phyloP scores from a whole-genome alignment of 2,113 vertebrate species.

The Paradoxurus hermaphroditus region DNA sequence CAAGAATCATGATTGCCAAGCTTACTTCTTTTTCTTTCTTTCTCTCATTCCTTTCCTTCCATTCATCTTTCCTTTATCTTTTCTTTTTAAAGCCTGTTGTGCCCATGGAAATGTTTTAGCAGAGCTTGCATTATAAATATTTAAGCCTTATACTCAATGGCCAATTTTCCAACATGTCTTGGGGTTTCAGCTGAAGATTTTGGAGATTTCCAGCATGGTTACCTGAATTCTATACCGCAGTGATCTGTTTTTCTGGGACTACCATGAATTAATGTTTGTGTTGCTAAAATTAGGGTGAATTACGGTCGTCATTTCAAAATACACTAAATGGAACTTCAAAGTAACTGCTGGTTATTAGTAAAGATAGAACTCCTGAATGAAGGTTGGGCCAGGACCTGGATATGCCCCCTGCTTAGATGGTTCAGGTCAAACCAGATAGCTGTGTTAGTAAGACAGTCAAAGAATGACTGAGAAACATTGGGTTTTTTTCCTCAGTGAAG shows the following conservation, averaged over 20 bases:
- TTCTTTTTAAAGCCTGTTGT: no score
- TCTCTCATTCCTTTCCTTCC: neutral
- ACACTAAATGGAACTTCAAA: neutral
- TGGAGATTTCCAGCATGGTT: neutral
- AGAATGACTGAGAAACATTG: neutral
- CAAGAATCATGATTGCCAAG: neutral
- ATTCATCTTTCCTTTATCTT: neutral
- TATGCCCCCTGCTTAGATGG: neutral
- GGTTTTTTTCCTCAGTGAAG: neutral
- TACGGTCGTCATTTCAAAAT: neutral
- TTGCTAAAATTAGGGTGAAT: neutral
- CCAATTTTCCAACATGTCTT: neutral
- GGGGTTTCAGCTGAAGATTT: neutral
- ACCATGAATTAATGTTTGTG: neutral
- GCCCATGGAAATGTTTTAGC: neutral
- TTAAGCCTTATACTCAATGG: neutral
- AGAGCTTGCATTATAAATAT: neutral
- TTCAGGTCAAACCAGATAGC: neutral
- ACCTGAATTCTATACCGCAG: neutral
- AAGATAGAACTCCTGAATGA: neutral
- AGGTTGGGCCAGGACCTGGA: neutral
- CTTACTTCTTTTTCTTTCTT: neutral
- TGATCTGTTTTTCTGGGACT: neutral
- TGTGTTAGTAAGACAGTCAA: neutral
- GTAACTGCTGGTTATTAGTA: neutral